phyloP scores from a whole-genome alignment of 2,113 vertebrate species.

The Passer domesticus region DNA sequence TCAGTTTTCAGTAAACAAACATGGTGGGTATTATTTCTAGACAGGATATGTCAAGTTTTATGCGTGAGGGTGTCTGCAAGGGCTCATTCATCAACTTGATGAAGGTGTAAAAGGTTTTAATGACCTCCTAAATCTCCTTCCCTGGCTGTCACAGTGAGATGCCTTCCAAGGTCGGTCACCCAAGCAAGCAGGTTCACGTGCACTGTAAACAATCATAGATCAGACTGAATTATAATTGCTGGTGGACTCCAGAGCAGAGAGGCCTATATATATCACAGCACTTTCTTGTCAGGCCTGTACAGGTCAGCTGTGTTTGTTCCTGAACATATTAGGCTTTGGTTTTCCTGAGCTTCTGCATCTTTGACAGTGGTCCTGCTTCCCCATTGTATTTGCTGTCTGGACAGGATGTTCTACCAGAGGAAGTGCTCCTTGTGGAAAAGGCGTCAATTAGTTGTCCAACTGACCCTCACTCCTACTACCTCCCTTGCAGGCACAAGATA shows the following conservation, averaged over 20 bases:
- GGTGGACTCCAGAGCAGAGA: constrained; percentile 2
- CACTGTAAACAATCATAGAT: constrained; percentile 48
- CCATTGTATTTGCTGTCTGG: constrained; percentile 64
- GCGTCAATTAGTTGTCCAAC: constrained; percentile 49
- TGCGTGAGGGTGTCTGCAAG: rapidly evolving
- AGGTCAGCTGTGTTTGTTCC: constrained; percentile 49
- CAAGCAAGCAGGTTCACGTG: constrained; percentile 39
- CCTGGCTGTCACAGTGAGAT: neutral
- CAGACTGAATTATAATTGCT: constrained; percentile 22
- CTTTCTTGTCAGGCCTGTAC: constrained; percentile 18
- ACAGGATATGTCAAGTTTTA: constrained; percentile 32
- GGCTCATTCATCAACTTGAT: constrained; percentile 14
- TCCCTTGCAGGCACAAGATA: neutral
- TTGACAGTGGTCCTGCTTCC: constrained; percentile 36
- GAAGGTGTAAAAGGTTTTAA: constrained; percentile 56
- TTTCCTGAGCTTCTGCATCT: constrained; percentile 53
- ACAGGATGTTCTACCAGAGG: constrained; percentile 67
- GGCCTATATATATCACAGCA: neutral
- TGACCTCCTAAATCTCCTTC: constrained; percentile 40
- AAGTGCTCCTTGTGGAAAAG: constrained; percentile 58
- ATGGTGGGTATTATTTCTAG: constrained; percentile 35
- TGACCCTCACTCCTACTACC: constrained; percentile 12
- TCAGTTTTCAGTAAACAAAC: constrained; percentile 34
- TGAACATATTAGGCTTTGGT: neutral
- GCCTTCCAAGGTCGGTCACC: constrained; percentile 38